Evolutionary conservation across 92 coral and sea anemone species (phyloP), one percentile per base, ranked within the genome.

Genomic region (Epizoanthus rinbou): DNA sequence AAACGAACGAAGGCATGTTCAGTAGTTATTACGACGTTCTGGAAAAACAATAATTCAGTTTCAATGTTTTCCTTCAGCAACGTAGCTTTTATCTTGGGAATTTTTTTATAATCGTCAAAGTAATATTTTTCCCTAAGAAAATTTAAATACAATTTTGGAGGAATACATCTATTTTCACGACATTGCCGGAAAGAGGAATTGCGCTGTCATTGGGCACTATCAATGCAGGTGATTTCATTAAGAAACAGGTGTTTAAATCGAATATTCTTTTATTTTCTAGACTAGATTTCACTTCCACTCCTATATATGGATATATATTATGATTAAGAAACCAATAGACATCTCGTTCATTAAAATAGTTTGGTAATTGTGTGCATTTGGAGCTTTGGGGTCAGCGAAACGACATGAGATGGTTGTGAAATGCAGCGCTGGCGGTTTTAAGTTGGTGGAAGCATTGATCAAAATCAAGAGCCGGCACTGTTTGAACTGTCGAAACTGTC

Each of bases 231-330:
- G 81, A 57, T 75, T 56, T 75, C 5, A 18, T 50, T 1, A 18
- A 57, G n/a, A 31, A 21, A 58, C 81, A 75, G 81, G 81, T 75
- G 81, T 75, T 56, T 35, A 6, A 33, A 53, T 17, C 50, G 28
- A 33, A 57, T 24, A 23, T 57, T 75, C 60, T 57, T 17, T 35
- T 57, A 31, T 75, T 8, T 57, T 75, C 28, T 33, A 75, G 81
- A 75, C 81, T 57, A 75, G 60, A 75, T 75, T 75, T 25, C 15
- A 19, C 25, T 58, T 31, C 23, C 33, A 3, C 43, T 28, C 58
- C 64, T 75, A 39, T 57, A 57, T 75, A 57, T 19, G 47, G 54
- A 62, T 57, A 33, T 75, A 57, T 75, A 57, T 75, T 75, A 28
- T 57, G 19, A 22, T 58, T 74, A 21, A 75, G 57, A 58, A 57